Conservation (phyloP, 2,113 vertebrate genomes). For the Cynocephalus volans region DNA sequence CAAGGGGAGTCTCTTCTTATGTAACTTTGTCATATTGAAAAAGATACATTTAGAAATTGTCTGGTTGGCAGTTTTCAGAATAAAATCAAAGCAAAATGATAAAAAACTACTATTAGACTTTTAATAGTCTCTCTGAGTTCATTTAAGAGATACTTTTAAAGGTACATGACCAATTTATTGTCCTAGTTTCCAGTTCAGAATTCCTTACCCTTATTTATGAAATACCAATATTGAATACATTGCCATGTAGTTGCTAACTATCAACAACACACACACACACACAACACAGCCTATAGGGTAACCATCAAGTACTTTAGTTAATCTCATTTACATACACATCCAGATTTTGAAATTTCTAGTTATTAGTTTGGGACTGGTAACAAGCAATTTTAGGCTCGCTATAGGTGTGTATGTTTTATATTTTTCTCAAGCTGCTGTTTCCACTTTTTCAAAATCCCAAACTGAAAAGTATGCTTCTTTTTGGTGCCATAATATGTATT, state of each 20-base stretch:
- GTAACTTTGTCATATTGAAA: slow-evolving; percentile 92
- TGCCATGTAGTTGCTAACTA: background rate
- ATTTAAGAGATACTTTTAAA: slow-evolving; percentile 74
- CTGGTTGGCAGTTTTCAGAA: slow-evolving; percentile 90
- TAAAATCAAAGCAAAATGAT: slow-evolving; percentile 82
- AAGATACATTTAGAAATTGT: slow-evolving; percentile 89
- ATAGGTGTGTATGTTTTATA: background rate
- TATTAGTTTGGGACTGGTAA: slow-evolving; percentile 5
- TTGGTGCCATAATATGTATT: background rate
- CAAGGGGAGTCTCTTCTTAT: slow-evolving; percentile 93
- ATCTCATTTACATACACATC: background rate
- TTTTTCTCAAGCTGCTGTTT: slow-evolving; percentile 30
- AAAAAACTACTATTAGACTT: slow-evolving; percentile 74
- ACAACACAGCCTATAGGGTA: background rate
- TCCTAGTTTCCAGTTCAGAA: slow-evolving; percentile 41
- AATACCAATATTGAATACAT: slow-evolving; percentile 27
- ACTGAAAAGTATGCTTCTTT: slow-evolving; percentile 51
- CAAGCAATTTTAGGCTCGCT: slow-evolving; percentile 45
- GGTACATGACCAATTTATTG: slow-evolving; percentile 53
- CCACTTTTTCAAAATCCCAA: slow-evolving; percentile 57
- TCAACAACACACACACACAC: background rate
- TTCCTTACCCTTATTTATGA: slow-evolving; percentile 62
- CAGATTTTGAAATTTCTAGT: slow-evolving; percentile 25
- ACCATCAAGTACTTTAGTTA: background rate
- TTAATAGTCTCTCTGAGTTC: slow-evolving; percentile 67